Percentiles rank a stretch among this genome's conserved stretches.
These are phyloP conservation scores for Aldabrachelys gigantea DNA, from an alignment of 2,113 vertebrate species.

Conservation along the genomic window DNA sequence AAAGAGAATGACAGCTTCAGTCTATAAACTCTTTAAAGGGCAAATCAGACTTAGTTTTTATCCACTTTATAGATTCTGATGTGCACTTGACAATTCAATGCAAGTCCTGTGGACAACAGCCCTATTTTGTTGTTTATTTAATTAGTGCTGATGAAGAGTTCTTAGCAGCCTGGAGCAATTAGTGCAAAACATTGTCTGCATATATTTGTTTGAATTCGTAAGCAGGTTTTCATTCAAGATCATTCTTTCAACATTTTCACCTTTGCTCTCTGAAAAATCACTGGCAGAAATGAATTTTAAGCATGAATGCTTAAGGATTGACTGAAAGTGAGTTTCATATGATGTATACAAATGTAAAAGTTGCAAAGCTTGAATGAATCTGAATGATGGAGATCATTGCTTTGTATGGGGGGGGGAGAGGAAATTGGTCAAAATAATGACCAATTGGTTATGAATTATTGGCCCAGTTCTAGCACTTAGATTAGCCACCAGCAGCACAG, in stretches of 20 bases:
- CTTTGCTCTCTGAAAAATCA: not conserved
- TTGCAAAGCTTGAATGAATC: fast-evolving
- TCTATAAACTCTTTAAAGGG: constrained; percentile 12
- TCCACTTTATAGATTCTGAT: not conserved
- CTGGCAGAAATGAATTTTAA: not conserved
- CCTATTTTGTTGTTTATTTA: not conserved
- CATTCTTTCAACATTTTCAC: not conserved
- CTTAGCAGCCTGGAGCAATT: not conserved
- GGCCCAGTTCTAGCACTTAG: not conserved
- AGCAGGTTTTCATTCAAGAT: not conserved
- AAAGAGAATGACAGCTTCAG: constrained; percentile 24
- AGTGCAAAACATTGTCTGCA: not conserved
- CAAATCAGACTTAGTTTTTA: not conserved
- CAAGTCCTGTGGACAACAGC: not conserved
- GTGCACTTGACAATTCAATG: not conserved
- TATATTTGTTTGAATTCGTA: not conserved
- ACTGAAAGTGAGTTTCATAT: not conserved
- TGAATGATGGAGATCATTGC: not conserved
- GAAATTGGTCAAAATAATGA: not conserved
- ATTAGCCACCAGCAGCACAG: not conserved
- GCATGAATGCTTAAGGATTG: fast-evolving
- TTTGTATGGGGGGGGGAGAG: not conserved
- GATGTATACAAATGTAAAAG: fast-evolving
- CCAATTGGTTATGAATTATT: not conserved
- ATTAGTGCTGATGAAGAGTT: not conserved